Conservation (phyloP, 2,888 invertebrate genomes). For the Subacronicta megacephala region DNA sequence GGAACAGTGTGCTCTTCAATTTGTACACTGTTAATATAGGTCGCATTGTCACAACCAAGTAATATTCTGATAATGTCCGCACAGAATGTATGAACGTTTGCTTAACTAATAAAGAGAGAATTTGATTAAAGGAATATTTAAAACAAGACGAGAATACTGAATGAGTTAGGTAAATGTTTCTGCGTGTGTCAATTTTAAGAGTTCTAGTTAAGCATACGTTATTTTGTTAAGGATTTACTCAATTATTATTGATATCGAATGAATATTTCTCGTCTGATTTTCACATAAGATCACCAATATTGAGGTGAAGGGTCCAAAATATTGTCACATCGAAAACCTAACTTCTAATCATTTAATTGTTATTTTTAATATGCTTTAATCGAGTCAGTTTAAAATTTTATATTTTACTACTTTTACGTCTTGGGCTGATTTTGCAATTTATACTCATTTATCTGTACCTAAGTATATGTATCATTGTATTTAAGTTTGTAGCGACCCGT, state of each 20-base stretch:
- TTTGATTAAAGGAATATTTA: slow-evolving; percentile 24
- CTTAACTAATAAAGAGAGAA: slow-evolving; percentile 41
- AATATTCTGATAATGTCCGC: slow-evolving; percentile 45
- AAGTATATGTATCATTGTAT: slow-evolving; percentile 54
- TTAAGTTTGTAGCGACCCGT: slow-evolving; percentile 74
- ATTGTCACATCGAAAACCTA: slow-evolving; percentile 42
- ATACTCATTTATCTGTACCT: slow-evolving; percentile 50
- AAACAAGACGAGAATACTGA: no score
- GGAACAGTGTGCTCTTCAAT: slow-evolving; percentile 14
- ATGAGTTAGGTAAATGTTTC: not conserved
- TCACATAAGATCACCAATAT: slow-evolving; percentile 37
- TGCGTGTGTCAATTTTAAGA: slow-evolving; percentile 16
- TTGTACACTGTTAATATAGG: slow-evolving; percentile 42
- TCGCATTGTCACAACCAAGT: slow-evolving; percentile 51
- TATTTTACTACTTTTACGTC: slow-evolving; percentile 42
- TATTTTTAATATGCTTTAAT: slow-evolving; percentile 46
- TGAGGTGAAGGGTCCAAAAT: slow-evolving; percentile 52
- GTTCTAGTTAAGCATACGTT: slow-evolving; percentile 40
- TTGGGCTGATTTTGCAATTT: slow-evolving; percentile 48
- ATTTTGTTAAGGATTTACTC: slow-evolving; percentile 30
- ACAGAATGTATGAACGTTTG: slow-evolving; percentile 42
- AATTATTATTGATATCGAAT: slow-evolving; percentile 38
- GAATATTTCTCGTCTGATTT: slow-evolving; percentile 36
- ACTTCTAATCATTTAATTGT: slow-evolving; percentile 43
- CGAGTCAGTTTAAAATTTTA: slow-evolving; percentile 54